Evolutionary conservation across 2,797 vertebrate genomes (phyloP).

Genomic region (Acrossocheilus fasciatus): DNA sequence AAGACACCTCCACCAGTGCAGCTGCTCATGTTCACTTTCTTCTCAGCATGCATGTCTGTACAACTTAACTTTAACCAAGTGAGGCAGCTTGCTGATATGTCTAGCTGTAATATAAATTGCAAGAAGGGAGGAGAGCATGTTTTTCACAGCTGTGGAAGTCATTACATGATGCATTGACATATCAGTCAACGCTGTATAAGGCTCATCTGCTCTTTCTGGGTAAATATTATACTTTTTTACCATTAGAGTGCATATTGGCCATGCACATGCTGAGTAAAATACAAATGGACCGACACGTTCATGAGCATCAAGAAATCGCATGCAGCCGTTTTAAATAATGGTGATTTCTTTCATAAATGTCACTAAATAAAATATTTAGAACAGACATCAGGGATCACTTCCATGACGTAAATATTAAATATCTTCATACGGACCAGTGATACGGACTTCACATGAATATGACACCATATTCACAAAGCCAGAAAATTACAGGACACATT

Average conservation of each 20-base stretch:
- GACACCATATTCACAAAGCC: background rate
- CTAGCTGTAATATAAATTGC: constrained; percentile 11
- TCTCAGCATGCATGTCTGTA: constrained; percentile 8
- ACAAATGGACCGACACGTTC: background rate
- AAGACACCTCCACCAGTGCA: background rate
- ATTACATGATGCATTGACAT: constrained; percentile 1
- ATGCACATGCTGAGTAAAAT: constrained; percentile 30
- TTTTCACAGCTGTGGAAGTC: background rate
- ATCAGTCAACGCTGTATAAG: background rate
- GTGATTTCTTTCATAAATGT: background rate
- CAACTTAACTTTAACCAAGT: constrained; percentile 6
- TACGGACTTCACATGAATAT: background rate
- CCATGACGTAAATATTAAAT: background rate
- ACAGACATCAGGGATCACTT: background rate
- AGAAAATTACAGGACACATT: background rate
- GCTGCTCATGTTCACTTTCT: constrained; percentile 4
- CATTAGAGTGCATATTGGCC: constrained; percentile 1
- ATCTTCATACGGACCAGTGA: background rate
- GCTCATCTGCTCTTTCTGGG: background rate
- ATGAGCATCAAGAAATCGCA: background rate
- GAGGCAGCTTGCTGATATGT: constrained; percentile 6
- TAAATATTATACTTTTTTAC: constrained; percentile 19
- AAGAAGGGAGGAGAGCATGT: background rate
- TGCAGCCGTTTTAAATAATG: background rate
- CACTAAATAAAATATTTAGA: constrained; percentile 13